Base-by-base conservation (phyloP, 64 coral and sea anemone species). In the Dendrophyllia cribrosa region DNA sequence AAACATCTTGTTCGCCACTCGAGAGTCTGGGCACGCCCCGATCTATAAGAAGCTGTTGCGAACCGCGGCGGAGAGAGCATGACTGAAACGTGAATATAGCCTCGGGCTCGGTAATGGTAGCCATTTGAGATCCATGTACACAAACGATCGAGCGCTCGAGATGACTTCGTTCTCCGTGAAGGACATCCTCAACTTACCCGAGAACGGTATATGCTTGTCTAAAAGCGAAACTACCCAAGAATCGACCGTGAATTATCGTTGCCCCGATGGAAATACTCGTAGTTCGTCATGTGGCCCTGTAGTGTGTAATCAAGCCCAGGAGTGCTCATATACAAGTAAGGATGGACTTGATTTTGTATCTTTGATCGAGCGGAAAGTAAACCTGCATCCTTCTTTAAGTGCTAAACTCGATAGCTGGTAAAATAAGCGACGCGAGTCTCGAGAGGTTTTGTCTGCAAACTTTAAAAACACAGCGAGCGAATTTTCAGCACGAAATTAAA, bases 141-240 rank as follows among this genome's bases (percentile, higher is more conserved):
- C 92, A 97, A 89, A 70, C 79, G 89, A 91, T 63, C 91, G 82
- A 58, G 10, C 91, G 19, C 47, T 89, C 87, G 87, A 94, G 76
- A 97, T 97, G 95, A 97, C 95, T 97, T 97, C 95, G 88, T 97
- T 97, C 92, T 94, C 92, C n/a, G 95, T 97, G 74, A 97, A 94
- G 88, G 95, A 97, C 88, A 97, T 97, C 59, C 95, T 97, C 48
- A 97, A 97, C 78, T 73, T 97, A 53, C 91, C 90, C 74, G 95
- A 97, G 75, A 77, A 83, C 24, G 75, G 79, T 72, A 58, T 87
- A 87, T 61, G 82, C 76, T 66, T 88, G 56, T 91, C 92, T 34
- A 94, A 78, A 58, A 94, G 88, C 83, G 92, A 97, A 74, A 62
- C 83, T 66, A 90, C 88, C 34, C 93, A 47, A 23, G 92, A 91